Conservation (phyloP, 2,888 invertebrate genomes). For the Penaeus monodon region DNA sequence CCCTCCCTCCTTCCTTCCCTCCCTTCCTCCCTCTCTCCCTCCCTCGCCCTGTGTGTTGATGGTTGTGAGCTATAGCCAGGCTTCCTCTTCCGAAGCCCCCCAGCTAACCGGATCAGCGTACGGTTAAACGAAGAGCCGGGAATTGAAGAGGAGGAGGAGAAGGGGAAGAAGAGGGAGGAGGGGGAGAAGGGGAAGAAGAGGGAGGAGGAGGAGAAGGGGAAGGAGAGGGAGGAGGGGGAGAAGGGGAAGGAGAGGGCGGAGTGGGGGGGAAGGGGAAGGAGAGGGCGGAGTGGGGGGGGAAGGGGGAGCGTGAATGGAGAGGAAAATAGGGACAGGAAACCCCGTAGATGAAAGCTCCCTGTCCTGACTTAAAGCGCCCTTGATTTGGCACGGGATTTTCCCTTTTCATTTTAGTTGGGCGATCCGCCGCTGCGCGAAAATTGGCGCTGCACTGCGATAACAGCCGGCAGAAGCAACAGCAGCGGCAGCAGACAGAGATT, state of each 20-base stretch:
- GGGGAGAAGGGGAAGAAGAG: background rate
- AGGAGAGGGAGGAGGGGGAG: background rate
- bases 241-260: background rate
- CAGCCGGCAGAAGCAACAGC: background rate
- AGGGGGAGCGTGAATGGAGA: background rate
- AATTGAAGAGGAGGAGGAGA: too few species aligned
- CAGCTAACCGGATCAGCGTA: too few species aligned
- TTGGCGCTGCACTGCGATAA: too few species aligned
- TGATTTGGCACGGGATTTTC: background rate
- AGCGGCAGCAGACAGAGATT: background rate
- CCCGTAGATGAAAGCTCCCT: background rate
- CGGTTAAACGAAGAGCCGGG: too few species aligned
- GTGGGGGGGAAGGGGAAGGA: background rate
- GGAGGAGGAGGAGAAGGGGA: background rate
- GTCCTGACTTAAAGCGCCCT: background rate
- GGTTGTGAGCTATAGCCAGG: background rate
- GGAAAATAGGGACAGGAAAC: slow-evolving; percentile 7
- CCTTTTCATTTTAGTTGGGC: too few species aligned
- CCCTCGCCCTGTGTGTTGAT: background rate
- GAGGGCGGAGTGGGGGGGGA: background rate
- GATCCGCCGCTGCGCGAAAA: too few species aligned
- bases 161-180: background rate
- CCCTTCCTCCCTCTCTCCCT: background rate
- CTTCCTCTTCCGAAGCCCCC: too few species aligned
- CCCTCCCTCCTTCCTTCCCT: background rate